These are phyloP conservation scores for Artibeus lituratus DNA, from an alignment of 2,797 vertebrate genomes.

Conservation along the genomic window DNA sequence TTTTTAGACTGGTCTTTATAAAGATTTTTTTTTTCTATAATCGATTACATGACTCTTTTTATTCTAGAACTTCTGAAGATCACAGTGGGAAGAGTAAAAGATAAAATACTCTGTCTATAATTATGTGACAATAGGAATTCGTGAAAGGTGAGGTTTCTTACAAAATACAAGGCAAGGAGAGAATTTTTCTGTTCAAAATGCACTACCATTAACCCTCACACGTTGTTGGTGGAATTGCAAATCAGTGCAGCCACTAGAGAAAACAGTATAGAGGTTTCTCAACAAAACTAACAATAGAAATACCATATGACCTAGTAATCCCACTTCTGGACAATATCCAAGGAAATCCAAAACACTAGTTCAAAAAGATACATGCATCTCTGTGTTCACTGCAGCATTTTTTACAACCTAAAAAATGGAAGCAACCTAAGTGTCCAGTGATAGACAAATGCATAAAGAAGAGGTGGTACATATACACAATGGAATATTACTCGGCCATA, in stretches of 20 bases:
- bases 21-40: conserved; percentile 27
- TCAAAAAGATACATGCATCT: background rate
- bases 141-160: background rate
- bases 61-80: background rate
- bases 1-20: background rate
- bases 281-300: background rate
- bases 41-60: background rate
- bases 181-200: background rate
- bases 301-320: background rate
- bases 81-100: background rate
- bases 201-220: background rate
- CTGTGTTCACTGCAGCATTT: too few relatives aligned
- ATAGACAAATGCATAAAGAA: background rate
- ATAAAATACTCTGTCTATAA: background rate
- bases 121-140: background rate
- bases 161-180: background rate
- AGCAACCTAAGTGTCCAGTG: background rate
- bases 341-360: background rate
- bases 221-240: background rate
- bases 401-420: background rate
- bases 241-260: background rate
- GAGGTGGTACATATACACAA: background rate
- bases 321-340: background rate
- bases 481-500: background rate
- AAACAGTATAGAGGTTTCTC: background rate